Evolutionary conservation across 2,113 vertebrate genomes (phyloP).

Genomic region (Glaucidium brasilianum): DNA sequence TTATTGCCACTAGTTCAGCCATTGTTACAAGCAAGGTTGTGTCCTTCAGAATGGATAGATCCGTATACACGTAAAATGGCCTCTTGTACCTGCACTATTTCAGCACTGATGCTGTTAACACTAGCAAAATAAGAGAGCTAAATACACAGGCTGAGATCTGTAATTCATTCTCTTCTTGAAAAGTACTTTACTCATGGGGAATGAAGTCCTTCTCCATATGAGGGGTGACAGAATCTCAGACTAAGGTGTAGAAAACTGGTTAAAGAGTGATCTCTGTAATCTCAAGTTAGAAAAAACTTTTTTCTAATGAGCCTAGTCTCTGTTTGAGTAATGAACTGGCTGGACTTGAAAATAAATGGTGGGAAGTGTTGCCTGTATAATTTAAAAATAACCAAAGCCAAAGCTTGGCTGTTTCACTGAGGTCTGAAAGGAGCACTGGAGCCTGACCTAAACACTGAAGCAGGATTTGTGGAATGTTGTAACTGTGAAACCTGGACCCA

Average conservation of each 20-base stretch:
- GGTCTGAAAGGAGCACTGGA: not conserved
- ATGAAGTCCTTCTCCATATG: not conserved
- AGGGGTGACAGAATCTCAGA: not conserved
- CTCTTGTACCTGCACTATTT: not conserved
- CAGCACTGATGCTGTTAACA: not conserved
- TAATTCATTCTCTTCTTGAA: not conserved
- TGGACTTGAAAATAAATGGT: not conserved
- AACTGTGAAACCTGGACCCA: not conserved
- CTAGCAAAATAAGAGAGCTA: not conserved
- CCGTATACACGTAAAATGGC: accelerated
- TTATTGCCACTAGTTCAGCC: not conserved
- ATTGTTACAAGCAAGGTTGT: not conserved
- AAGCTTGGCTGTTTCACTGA: not conserved
- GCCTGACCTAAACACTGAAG: not conserved
- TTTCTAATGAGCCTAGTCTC: not conserved
- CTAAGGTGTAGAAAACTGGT: not conserved
- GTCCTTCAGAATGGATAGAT: not conserved
- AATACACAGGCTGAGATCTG: not conserved
- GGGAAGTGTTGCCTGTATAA: not conserved
- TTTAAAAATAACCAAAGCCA: not conserved
- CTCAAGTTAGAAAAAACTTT: not conserved
- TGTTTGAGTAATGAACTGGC: not conserved
- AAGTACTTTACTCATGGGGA: not conserved
- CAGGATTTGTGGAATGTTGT: not conserved
- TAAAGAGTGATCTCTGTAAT: not conserved